Conservation (phyloP, 2,113 vertebrate genomes). For the Rhea pennata region DNA sequence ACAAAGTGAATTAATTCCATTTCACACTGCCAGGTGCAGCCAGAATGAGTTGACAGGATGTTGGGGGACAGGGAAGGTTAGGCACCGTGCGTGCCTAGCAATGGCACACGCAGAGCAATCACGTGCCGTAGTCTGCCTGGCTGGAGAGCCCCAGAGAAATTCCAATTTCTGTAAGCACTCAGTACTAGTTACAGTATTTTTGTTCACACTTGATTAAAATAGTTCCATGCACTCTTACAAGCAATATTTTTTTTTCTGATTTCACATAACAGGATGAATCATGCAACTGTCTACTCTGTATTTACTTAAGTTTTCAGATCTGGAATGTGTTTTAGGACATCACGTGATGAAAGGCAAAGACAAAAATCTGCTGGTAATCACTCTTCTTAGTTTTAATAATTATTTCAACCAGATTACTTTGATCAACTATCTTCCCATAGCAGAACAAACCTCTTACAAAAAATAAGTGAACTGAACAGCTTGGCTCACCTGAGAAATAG, state of each 20-base stretch:
- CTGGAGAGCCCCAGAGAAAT: background rate
- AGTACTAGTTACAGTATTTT: rapidly evolving
- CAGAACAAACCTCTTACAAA: background rate
- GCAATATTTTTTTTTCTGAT: background rate
- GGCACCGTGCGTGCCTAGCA: no score
- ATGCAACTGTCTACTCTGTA: no score
- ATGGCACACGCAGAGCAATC: rapidly evolving
- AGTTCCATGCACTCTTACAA: rapidly evolving
- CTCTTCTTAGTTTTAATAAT: background rate
- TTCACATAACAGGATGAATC: background rate
- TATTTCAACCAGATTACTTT: background rate
- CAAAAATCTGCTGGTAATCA: background rate
- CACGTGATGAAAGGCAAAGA: background rate
- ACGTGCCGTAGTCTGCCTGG: rapidly evolving
- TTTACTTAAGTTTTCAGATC: background rate
- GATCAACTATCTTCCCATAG: background rate
- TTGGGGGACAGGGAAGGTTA: background rate
- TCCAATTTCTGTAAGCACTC: rapidly evolving
- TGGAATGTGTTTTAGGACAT: background rate
- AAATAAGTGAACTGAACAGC: rapidly evolving
- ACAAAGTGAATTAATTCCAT: background rate
- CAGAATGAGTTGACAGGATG: rapidly evolving
- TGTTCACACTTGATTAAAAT: rapidly evolving
- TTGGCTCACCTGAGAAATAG: rapidly evolving
- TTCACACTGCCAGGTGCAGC: background rate